Evolutionary conservation across 2,797 vertebrate species (phyloP).

Genomic region (Uromys caudimaculatus): DNA sequence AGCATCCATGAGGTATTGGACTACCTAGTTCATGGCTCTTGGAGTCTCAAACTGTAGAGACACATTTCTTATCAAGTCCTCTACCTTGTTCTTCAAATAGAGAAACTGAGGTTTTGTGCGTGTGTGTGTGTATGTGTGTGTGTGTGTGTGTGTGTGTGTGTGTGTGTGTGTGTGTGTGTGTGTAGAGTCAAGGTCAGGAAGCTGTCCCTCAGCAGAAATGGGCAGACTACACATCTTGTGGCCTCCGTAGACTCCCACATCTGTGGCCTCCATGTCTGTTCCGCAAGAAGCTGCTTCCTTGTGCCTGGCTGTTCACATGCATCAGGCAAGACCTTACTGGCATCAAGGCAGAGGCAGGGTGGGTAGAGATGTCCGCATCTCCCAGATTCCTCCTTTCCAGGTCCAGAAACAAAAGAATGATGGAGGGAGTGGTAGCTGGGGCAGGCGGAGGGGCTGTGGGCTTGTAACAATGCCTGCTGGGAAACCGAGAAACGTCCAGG

Average conservation of each 20-base stretch:
- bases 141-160: neutral
- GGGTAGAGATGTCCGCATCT: neutral
- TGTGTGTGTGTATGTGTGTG: too few species aligned
- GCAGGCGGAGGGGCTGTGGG: neutral
- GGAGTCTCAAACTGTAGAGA: neutral
- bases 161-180: neutral
- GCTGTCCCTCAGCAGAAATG: neutral
- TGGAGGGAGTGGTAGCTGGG: neutral
- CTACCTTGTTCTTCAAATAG: neutral
- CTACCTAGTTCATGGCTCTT: neutral
- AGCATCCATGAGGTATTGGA: accelerated
- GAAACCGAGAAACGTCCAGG: neutral
- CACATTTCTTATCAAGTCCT: neutral
- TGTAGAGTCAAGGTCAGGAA: neutral
- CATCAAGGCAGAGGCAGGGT: neutral
- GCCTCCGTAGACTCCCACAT: neutral
- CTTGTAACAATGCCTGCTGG: neutral
- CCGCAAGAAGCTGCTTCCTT: neutral
- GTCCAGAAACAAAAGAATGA: neutral
- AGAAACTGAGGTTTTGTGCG: neutral
- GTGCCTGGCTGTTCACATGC: neutral
- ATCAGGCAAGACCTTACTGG: neutral
- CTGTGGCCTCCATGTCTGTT: neutral
- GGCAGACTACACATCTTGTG: neutral
- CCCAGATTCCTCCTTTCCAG: neutral